Percentiles rank a stretch among this genome's conserved stretches.
phyloP scores from a whole-genome alignment of 2,797 vertebrate species.

The Chelon labrosus region DNA sequence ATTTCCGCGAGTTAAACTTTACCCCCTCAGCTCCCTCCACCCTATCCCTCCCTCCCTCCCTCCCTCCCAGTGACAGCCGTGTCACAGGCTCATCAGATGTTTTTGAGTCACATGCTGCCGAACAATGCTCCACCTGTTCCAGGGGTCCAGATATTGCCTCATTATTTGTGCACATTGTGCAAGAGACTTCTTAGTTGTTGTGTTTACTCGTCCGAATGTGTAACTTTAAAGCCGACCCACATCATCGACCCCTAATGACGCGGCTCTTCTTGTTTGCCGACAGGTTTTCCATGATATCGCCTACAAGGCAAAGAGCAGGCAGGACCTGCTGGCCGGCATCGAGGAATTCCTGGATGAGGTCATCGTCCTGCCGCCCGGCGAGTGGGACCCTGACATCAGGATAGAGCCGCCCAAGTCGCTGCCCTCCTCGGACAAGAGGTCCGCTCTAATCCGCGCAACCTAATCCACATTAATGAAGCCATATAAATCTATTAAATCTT shows the following conservation, averaged over 20 bases:
- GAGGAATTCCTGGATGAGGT: conserved; percentile 99
- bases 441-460: conserved; percentile 15
- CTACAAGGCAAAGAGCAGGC: conserved; percentile 96
- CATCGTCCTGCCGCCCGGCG: conserved; percentile 96
- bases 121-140: not conserved
- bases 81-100: conserved; percentile 46
- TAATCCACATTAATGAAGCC: conserved; percentile 26
- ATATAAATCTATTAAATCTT: conserved; percentile 8
- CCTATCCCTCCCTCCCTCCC: too few species aligned
- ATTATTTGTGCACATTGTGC: conserved; percentile 20
- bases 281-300: conserved; percentile 99
- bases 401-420: conserved; percentile 98
- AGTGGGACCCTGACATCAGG: conserved; percentile 98
- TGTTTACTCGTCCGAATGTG: not conserved
- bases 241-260: not conserved
- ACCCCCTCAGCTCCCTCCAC: not conserved
- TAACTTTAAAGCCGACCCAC: too few species aligned
- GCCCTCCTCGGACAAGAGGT: conserved; percentile 98
- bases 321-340: conserved; percentile 96
- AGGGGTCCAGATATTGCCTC: not conserved
- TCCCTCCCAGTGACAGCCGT: not conserved
- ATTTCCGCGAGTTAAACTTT: conserved; percentile 74
- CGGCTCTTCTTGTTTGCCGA: conserved; percentile 16
- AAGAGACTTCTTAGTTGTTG: not conserved
- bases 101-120: conserved; percentile 8